Evolutionary conservation across 2,888 invertebrate species (phyloP), one percentile per base, ranked within the genome.

Genomic region (Danaus chrysippus): DNA sequence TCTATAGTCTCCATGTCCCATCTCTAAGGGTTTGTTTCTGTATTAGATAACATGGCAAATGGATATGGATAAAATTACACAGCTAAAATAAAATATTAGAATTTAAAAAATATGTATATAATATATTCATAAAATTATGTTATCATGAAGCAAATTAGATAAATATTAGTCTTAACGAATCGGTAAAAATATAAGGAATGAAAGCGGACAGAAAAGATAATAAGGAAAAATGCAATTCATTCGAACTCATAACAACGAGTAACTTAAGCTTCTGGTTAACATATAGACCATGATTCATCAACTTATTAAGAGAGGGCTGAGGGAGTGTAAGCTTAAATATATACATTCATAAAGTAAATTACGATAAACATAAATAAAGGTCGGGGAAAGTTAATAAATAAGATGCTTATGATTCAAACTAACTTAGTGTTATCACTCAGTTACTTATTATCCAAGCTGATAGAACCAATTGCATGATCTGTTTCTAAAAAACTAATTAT

Each of bases 281-380:
- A 49, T 49, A 49, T 49, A 17, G 49, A 11, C 49, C 17, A 49
- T 49, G 49, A 49, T 49, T 49, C 49, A 49, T 49, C 49, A 49
- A 49, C 17, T 49, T 49, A 49, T 49, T 49, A 49, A 49, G 49
- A 49, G 15, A 49, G 49, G 17, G 49, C 9, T 11, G 46, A n/a
- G n/a, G 49, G 17, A 43, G 49, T 15, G 17, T 49, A 49, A 49
- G 15, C 49, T 11, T 17, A 11, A 49, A 17, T 49, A 17, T 49
- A 49, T 49, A 49, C 49, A 17, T 10, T 15, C 49, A 49, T 34
- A 34, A 34, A 34, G 23, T 34, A 34, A 34, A 34, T 34, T 6
- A 34, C 23, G 23, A 34, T 34, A 34, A 34, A 34, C 23, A 34
- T 34, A 34, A 34, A 34, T 34, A 5, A 34, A 34, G 6, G 23